Base-by-base conservation (phyloP, 2,797 vertebrate genomes). In the Podargus strigoides region DNA sequence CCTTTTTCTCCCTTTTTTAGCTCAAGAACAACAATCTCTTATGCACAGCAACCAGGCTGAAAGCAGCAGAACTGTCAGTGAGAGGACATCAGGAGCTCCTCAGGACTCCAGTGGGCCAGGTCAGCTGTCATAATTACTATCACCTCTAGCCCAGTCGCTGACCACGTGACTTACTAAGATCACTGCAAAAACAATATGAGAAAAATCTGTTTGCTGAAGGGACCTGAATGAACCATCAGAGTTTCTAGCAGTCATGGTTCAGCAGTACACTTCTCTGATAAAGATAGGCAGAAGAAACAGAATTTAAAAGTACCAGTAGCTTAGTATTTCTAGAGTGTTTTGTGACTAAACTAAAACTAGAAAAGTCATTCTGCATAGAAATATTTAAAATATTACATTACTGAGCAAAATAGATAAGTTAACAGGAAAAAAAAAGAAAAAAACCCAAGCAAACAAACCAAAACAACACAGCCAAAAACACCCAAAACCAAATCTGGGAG, bases 1-100 rank as follows among this genome's bases (percentile, higher is more conserved):
- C 34, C 32, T 66, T 85, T 70, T 85, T 76, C 22, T 36, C 27
- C 13, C 11, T 46, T 18, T 16, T 94, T 50, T 34, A 98, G 98
- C 89, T 77, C 90, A 94, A 94, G 94, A 97, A 32, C 76, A 87
- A 47, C 95, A 74, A 41, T 90, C 52, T 4, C 6, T 97, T 87
- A 50, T 94, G 22, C 96, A 98, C 67, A 96, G 90, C 86, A 97
- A 32, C 87, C 98, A 98, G 93, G 97, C 97, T 63, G 98, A 98
- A 92, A 98, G 98, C 95, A 97, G 97, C 47, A 30, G 64, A 66
- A 92, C 94, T 27, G n/a, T 78, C 21, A 90, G 52, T 9, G 80
- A 79, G 70, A 64, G 59, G 64, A 64, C 19, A 30, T 5, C 2
- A 32, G 95, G 88, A 86, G 69, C 60, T 67, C 39, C 91, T 53